These are phyloP conservation scores for Selenia dentaria DNA, from an alignment of 2,888 invertebrate genomes.

Conservation along the genomic window DNA sequence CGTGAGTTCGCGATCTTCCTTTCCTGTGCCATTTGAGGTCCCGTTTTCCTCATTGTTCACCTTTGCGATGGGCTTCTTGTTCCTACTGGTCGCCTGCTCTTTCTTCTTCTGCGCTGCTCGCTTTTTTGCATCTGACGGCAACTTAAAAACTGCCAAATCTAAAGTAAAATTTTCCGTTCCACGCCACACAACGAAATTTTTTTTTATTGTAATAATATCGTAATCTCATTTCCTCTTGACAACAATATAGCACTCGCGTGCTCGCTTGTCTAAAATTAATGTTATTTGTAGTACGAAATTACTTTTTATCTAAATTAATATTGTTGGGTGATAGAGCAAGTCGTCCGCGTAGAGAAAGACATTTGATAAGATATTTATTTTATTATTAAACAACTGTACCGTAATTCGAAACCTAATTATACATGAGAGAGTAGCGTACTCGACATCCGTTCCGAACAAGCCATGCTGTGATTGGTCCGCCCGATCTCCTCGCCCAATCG, in stretches of 20 bases:
- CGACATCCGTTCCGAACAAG: too few species aligned
- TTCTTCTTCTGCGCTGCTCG: conserved; percentile 99
- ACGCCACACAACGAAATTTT: conserved; percentile 9
- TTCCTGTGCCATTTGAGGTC: conserved; percentile 63
- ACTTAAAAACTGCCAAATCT: conserved; percentile 64
- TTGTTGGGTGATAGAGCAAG: conserved; percentile 57
- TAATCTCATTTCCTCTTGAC: neutral
- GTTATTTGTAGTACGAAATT: neutral
- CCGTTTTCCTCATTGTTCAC: conserved; percentile 83
- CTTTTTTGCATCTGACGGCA: conserved; percentile 99
- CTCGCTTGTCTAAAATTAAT: neutral
- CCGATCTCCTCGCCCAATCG: too few species aligned
- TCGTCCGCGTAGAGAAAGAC: conserved; percentile 76
- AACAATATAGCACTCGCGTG: neutral
- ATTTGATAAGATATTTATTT: too few species aligned
- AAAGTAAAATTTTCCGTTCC: conserved; percentile 18
- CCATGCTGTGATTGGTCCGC: too few species aligned
- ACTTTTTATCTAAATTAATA: conserved; percentile 57
- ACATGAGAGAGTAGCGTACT: too few species aligned
- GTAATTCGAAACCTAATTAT: too few species aligned
- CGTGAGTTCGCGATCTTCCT: conserved; percentile 86
- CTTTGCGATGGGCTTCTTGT: conserved; percentile 79
- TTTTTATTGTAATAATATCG: neutral
- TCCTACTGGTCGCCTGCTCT: conserved; percentile 93
- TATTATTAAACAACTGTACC: too few species aligned